Percentiles rank a stretch among this genome's conserved stretches.
Conservation (phyloP, 2,888 invertebrate genomes). For the Archaeoteleia sp. region DNA sequence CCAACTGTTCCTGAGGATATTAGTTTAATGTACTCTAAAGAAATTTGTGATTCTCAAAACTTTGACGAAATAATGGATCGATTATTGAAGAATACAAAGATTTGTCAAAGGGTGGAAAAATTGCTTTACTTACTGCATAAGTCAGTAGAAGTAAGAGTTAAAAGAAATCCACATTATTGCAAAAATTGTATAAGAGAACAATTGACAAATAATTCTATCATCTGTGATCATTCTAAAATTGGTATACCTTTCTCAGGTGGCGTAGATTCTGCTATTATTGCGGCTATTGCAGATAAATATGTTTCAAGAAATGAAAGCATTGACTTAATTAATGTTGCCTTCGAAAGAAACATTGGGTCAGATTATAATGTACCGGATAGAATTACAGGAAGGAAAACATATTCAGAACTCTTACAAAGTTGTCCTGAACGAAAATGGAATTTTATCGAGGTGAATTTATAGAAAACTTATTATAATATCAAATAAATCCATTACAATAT, state of each 20-base stretch:
- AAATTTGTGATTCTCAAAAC: slow-evolving; percentile 60
- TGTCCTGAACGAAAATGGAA: slow-evolving; percentile 87
- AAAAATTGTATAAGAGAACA: slow-evolving; percentile 76
- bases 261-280: slow-evolving; percentile 94
- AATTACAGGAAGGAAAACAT: slow-evolving; percentile 83
- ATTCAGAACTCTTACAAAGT: slow-evolving; percentile 81
- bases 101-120: slow-evolving; percentile 74
- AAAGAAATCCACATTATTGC: slow-evolving; percentile 80
- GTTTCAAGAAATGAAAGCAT: slow-evolving; percentile 82
- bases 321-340: slow-evolving; percentile 96
- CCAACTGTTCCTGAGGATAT: slow-evolving; percentile 19
- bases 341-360: slow-evolving; percentile 77
- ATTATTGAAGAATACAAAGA: slow-evolving; percentile 72
- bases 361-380: slow-evolving; percentile 89
- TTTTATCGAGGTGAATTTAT: slow-evolving; percentile 80
- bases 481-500: slow-evolving; percentile 3
- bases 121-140: slow-evolving; percentile 77
- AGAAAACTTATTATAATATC: slow-evolving; percentile 6
- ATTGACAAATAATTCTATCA: slow-evolving; percentile 46
- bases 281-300: slow-evolving; percentile 85
- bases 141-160: slow-evolving; percentile 79
- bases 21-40: slow-evolving; percentile 58
- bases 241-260: slow-evolving; percentile 97
- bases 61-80: slow-evolving; percentile 72
- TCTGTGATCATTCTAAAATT: slow-evolving; percentile 77